Evolutionary conservation across 2,797 vertebrate species (phyloP), one percentile per base, ranked within the genome.

Genomic region (Notolepis coatsorum): DNA sequence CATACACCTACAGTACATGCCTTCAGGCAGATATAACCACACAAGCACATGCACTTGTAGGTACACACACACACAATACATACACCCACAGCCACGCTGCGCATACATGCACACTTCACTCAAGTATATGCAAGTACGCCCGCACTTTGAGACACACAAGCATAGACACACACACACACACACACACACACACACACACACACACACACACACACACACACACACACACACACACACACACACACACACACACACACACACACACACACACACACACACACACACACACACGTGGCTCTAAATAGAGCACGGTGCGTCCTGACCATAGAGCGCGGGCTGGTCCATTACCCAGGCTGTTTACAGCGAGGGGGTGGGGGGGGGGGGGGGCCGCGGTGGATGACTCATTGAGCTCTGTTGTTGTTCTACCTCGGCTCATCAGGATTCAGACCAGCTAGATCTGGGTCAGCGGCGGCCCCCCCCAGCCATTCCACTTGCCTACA

Each of bases 271-370:
- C 30, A 38, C 35, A 15, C 20, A 50, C 49, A 37, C 60, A 53
- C 20, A 27, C 18, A 39, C 24, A 8, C 10, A n/a, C 2, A 10
- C 23, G 1, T 7, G 6, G 15, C 4, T 21, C 39, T 12, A 2
- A 41, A n/a, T 35, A 1, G 39, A 7, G 10, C 18, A 7, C 56
- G 20, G n/a, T n/a, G n/a, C n/a, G n/a, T n/a, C n/a, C n/a, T n/a
- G 71, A 79, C 47, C 73, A 65, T 43, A 67, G 61, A n/a, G 18
- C 52, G n/a, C 71, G 52, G 61, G 52, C 70, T 61, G 65, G 62
- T 64, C 68, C 60, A 68, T 80, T 73, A 85, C 75, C 85, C 83
- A 81, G 43, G 63, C 77, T 80, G 81, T 82, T 85, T 84, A 77
- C 73, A 68, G 47, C 20, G 65, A 70, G 50, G 30, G 2, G 53